Conservation (phyloP, 2,113 vertebrate genomes). For the Platycercus adscitus region DNA sequence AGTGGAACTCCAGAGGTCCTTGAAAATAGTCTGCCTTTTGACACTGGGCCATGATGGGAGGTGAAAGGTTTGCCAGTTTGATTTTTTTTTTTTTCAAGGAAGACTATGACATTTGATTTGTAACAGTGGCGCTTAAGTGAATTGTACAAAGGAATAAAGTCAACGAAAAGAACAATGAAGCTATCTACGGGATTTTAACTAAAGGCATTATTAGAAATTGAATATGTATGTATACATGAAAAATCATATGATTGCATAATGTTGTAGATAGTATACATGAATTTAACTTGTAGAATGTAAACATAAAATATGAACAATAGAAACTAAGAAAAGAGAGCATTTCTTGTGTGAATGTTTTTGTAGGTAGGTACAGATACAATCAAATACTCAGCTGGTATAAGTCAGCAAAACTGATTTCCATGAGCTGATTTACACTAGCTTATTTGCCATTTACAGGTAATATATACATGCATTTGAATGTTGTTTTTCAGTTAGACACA, state of each 20-base stretch:
- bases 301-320: background rate
- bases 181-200: background rate
- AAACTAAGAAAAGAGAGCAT: background rate
- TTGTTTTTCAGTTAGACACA: constrained; percentile 55
- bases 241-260: background rate
- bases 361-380: background rate
- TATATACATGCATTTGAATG: background rate
- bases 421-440: background rate
- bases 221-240: background rate
- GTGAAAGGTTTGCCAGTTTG: constrained; percentile 26
- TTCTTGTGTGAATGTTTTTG: background rate
- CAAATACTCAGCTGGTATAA: background rate
- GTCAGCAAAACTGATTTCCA: background rate
- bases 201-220: background rate
- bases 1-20: constrained; percentile 65
- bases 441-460: constrained; percentile 51
- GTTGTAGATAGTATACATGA: background rate
- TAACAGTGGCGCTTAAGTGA: constrained; percentile 26
- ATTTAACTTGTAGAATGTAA: background rate
- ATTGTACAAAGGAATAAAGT: background rate
- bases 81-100: background rate
- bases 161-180: background rate
- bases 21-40: constrained; percentile 52
- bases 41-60: background rate
- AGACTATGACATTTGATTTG: constrained; percentile 25